These are phyloP conservation scores for Calameuta filiformis DNA, from an alignment of 2,888 invertebrate species.

Conservation along the genomic window DNA sequence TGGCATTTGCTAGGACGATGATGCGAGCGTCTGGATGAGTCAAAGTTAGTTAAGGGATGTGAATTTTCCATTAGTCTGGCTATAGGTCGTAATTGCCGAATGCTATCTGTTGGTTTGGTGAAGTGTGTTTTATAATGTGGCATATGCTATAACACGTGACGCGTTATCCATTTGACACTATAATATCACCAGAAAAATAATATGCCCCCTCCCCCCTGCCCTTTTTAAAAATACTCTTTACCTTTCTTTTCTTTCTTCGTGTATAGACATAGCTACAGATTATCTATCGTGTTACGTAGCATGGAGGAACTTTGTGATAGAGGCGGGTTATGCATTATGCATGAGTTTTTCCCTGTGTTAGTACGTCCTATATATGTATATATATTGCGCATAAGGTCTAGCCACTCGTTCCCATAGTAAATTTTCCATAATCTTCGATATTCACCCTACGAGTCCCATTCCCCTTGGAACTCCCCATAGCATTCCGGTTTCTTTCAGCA, in stretches of 20 bases:
- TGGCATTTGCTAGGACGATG: too few relatives aligned
- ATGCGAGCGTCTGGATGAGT: too few relatives aligned
- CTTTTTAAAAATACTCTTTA: neutral
- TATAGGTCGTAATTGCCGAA: too few relatives aligned
- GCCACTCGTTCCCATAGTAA: conserved; percentile 1
- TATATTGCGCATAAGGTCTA: conserved; percentile 6
- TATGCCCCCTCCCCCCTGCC: neutral
- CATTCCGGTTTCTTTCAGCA: neutral
- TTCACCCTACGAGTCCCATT: neutral
- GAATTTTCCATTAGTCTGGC: too few relatives aligned
- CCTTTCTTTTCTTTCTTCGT: neutral
- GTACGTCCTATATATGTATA: conserved; percentile 3
- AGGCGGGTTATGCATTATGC: conserved; percentile 3
- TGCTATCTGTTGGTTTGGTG: too few relatives aligned
- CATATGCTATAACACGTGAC: too few relatives aligned
- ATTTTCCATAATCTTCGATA: neutral
- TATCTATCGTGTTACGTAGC: neutral
- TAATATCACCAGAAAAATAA: neutral
- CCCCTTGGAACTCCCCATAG: neutral
- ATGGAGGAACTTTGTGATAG: neutral
- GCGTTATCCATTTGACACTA: neutral
- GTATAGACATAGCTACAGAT: neutral
- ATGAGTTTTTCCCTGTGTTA: conserved; percentile 2
- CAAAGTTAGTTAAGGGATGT: too few relatives aligned
- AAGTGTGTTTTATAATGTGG: too few relatives aligned